Evolutionary conservation across 2,113 vertebrate genomes (phyloP).

Genomic region (Psophia crepitans): DNA sequence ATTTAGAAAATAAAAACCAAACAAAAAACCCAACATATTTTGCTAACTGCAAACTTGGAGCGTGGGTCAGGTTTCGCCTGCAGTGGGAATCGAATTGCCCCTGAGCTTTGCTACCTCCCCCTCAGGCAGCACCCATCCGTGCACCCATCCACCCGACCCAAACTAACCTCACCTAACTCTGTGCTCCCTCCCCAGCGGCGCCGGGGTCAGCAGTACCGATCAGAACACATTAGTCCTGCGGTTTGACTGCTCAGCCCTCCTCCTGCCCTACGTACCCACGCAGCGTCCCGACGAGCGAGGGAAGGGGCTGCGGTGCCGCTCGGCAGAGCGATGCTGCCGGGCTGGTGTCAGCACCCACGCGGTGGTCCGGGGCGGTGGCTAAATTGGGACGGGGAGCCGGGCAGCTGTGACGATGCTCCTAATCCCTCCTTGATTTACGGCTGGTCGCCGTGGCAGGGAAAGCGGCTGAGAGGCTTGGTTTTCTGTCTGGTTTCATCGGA

Average conservation of each 20-base stretch:
- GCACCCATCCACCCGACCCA: fast-evolving
- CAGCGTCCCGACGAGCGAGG: fast-evolving
- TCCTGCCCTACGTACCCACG: fast-evolving
- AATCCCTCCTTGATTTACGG: background rate
- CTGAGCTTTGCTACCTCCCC: background rate
- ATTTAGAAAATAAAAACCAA: background rate
- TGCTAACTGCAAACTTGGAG: background rate
- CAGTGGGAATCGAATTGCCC: background rate
- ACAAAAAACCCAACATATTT: background rate
- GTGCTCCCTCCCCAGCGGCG: background rate
- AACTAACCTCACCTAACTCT: background rate
- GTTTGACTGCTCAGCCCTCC: background rate
- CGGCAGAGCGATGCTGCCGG: background rate
- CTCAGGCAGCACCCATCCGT: background rate
- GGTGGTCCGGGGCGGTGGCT: background rate
- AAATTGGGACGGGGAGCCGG: background rate
- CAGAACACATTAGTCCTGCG: background rate
- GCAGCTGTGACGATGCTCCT: background rate
- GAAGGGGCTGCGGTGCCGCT: background rate
- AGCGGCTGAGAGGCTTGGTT: background rate
- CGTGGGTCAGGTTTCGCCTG: background rate
- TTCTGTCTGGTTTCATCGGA: background rate
- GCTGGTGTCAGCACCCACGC: background rate
- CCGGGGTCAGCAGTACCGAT: background rate
- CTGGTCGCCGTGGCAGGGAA: background rate